Base-by-base conservation (phyloP, 2,888 invertebrate species). In the Rhaphigaster nebulosa region DNA sequence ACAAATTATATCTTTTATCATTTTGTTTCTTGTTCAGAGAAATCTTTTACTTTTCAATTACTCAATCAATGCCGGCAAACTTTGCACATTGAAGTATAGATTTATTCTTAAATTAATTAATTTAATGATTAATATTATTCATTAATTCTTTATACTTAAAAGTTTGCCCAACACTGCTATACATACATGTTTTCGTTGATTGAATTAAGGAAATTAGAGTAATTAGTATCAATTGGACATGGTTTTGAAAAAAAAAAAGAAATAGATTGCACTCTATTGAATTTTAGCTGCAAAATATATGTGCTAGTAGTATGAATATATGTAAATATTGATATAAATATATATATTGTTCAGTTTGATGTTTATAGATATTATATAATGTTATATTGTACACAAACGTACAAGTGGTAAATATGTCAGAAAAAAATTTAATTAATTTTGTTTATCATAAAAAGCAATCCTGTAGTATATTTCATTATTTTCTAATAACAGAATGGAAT, bases 311-410 rank as follows among this genome's bases (percentile, higher is more conserved):
- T 84, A 84, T 13, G 23, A 84, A 76, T 45, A 70, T 45, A 70
- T 89, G 76, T 70, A 76, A 70, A 70, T 89, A 89, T 29, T 50
- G 41, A 76, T 70, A 89, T 60, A 76, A 50, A 89, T 89, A 76
- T 45, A 89, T 89, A 76, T 89, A 89, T 89, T 89, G 89, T 89
- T 89, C 89, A 89, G 89, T 89, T 89, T 89, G 89, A 76, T 89
- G 89, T 56, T 89, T 89, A 76, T 76, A 89, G 76, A 89, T 89
- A 89, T 89, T 76, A 89, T 89, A 60, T 89, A 76, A 45, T 89
- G 89, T 89, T 89, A 89, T 88, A 88, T 34, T 89, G 70, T 89
- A 89, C 65, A 89, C 29, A 29, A 88, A 76, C n/a, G 89, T 76
- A 89, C 89, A 76, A 45, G 45, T 52, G 29, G 89, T 89, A 89